Percentiles rank a stretch among this genome's conserved stretches.
Evolutionary conservation across 1,140 invertebrate species (phyloP).

Genomic region (Wiebesia pumilae): DNA sequence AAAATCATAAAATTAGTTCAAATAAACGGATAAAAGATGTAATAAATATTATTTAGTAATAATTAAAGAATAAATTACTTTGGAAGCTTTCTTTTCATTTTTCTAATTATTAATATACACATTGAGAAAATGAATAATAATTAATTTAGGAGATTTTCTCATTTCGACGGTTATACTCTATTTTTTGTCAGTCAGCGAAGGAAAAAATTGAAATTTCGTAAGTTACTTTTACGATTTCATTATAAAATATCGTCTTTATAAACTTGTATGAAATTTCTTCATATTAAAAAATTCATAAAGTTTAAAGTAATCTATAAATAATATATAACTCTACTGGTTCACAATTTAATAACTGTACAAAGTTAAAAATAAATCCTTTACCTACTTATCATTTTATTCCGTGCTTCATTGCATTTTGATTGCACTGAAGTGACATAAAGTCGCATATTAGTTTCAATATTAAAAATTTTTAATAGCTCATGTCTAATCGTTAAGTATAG

Average conservation of each 20-base stretch:
- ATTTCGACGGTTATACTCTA: too few species aligned
- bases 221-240: neutral
- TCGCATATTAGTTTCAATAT: neutral
- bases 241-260: neutral
- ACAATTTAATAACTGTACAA: neutral
- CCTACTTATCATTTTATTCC: neutral
- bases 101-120: too few species aligned
- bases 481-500: neutral
- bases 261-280: neutral
- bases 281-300: neutral
- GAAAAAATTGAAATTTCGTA: too few species aligned
- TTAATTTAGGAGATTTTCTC: too few species aligned
- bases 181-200: too few species aligned
- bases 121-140: too few species aligned
- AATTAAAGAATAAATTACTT: too few species aligned
- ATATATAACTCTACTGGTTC: neutral
- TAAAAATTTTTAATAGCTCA: neutral
- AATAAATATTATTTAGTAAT: neutral
- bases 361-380: neutral
- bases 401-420: neutral
- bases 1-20: neutral
- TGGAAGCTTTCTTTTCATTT: too few species aligned
- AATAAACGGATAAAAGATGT: neutral
- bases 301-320: neutral
- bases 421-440: neutral